Percentiles rank a stretch among this genome's conserved stretches.
phyloP scores from a whole-genome alignment of 2,888 invertebrate genomes.

The Neuroscelio doddi region DNA sequence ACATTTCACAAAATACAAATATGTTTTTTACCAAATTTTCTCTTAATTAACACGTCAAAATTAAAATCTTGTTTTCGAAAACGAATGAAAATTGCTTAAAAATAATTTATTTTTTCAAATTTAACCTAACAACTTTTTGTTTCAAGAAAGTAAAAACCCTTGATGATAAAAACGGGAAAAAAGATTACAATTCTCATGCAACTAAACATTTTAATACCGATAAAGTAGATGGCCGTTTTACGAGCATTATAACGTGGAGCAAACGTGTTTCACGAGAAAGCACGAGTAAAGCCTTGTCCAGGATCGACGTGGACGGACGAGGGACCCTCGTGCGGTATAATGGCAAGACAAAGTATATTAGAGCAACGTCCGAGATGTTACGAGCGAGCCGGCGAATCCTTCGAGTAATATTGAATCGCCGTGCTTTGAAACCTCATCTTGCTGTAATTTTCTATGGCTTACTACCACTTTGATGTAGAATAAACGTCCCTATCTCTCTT shows the following conservation, averaged over 20 bases:
- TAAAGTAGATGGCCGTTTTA: neutral
- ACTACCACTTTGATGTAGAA: constrained; percentile 56
- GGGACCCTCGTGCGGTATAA: constrained; percentile 1
- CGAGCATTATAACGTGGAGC: neutral
- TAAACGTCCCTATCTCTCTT: constrained; percentile 31
- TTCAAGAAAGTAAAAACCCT: no score
- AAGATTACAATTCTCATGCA: neutral
- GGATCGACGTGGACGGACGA: neutral
- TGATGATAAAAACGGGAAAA: neutral
- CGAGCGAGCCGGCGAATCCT: constrained; percentile 36
- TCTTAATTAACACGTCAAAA: no score
- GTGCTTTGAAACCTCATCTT: constrained; percentile 56
- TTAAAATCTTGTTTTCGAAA: no score
- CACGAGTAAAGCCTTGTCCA: neutral
- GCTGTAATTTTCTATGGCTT: constrained; percentile 60
- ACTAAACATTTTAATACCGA: neutral
- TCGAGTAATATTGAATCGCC: constrained; percentile 54
- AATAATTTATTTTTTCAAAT: neutral
- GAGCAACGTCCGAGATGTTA: constrained; percentile 6
- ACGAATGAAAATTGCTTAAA: neutral
- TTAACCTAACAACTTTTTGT: no score
- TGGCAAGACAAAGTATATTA: constrained; percentile 7
- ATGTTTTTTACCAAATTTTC: no score
- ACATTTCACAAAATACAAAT: no score
- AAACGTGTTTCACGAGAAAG: neutral